Evolutionary conservation across 2,113 vertebrate genomes (phyloP), one percentile per base, ranked within the genome.

Genomic region (Melospiza melodia): DNA sequence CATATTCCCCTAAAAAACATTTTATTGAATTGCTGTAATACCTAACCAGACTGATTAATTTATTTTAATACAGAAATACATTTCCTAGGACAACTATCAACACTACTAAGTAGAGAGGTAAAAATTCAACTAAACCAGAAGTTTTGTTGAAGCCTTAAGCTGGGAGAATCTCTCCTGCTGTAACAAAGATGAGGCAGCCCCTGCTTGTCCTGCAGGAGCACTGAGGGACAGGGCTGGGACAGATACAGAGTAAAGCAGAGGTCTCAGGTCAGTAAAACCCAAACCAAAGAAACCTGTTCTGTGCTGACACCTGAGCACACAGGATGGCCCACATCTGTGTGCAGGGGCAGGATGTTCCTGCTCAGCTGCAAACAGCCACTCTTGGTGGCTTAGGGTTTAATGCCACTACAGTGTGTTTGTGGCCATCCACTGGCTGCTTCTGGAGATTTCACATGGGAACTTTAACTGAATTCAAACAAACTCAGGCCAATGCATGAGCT

Each of bases 221-320:
- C 37, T 72, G 10, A 15, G 24, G 61, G 35, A 67, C 12, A n/a
- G 22, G 16, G 11, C 0, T 69, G 43, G 69, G 61, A 59, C 19
- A 44, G 41, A 20, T 5, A 21, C 9, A 37, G 41, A 46, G 10
- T 20, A 44, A 62, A 74, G 31, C 9, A 23, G 28, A 84, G 35
- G 18, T 48, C 25, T 33, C 30, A 69, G 37, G 16, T 39, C 44
- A 73, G 66, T 37, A 93, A 66, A 71, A 12, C 6, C 48, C 44
- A 63, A 84, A 5, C 10, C n/a, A 55, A 46, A 41, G 78, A 20
- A 12, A 57, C 0, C 0, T 28, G 15, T 30, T 25, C 1, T 12
- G 10, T 44, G 44, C 54, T 5, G 7, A 7, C 9, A 16, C 19
- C 0, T 1, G 27, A 79, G 66, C 37, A 75, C 4, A 0, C 0